phyloP scores from a whole-genome alignment of 2,113 vertebrate genomes.

The Tonatia bakeri region DNA sequence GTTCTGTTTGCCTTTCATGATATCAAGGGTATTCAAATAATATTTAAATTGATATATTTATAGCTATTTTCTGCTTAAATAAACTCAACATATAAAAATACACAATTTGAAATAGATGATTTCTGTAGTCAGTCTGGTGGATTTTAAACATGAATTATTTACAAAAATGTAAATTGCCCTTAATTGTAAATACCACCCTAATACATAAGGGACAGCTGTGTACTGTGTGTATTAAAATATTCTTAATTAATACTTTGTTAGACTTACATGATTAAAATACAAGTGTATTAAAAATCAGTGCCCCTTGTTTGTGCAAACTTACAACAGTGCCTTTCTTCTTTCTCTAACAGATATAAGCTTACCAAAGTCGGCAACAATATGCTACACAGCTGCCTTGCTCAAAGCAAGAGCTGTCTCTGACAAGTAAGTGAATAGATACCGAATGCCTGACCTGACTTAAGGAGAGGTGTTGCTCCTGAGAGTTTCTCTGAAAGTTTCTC shows the following conservation, averaged over 20 bases:
- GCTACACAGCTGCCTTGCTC: constrained; percentile 98
- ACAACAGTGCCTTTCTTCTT: constrained; percentile 62
- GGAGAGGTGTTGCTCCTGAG: constrained; percentile 14
- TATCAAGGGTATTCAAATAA: not conserved
- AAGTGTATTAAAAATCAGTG: constrained; percentile 28
- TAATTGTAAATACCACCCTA: not conserved
- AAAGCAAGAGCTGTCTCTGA: constrained; percentile 99
- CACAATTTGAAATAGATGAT: constrained; percentile 26
- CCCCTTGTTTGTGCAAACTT: constrained; percentile 38
- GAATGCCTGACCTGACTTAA: constrained; percentile 19
- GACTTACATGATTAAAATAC: not conserved
- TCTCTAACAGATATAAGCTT: constrained; percentile 95
- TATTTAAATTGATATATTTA: constrained; percentile 19
- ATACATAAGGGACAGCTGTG: not conserved
- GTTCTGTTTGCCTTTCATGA: not conserved
- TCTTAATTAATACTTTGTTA: constrained; percentile 15
- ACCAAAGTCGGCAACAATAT: constrained; percentile 99
- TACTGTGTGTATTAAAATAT: not conserved
- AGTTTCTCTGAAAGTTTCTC: constrained; percentile 70
- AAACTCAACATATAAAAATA: not conserved
- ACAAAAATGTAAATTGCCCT: constrained; percentile 22
- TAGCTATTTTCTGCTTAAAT: constrained; percentile 23
- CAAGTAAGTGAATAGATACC: constrained; percentile 90
- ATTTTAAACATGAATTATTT: constrained; percentile 38
- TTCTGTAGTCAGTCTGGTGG: not conserved